Evolutionary conservation across 1,140 invertebrate genomes (phyloP), one percentile per base, ranked within the genome.

Genomic region (Nylanderia fulva): DNA sequence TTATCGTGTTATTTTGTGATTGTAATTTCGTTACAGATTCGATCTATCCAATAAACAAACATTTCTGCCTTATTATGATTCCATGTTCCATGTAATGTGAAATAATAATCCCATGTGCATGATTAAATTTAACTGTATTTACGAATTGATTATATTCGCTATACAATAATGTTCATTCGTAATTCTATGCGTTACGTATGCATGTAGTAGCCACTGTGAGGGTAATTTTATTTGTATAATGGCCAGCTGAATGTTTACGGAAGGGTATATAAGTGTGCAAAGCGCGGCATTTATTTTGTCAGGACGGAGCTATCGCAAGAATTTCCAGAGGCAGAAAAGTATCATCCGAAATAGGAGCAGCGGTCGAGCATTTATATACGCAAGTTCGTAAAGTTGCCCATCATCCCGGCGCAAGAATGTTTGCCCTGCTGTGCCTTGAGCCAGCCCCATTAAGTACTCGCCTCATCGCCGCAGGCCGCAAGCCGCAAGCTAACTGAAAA

Each of bases 401-500:
- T 82, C 77, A 71, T 82, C 66, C 54, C 77, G 5, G 36, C 33
- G 52, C 77, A 82, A 82, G 77, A 82, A 82, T 82, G 77, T 82
- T 82, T 82, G 77, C 77, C 66, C 39, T 42, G 77, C 64, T 82
- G 36, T 82, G 52, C 52, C 77, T 82, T 71, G 77, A 66, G 66
- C 52, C 77, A 82, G 77, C 77, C 45, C 64, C 77, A 82, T 82
- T 82, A 82, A 68, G 77, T 82, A 71, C 77, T 82, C 52, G 64
- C 77, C 36, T 82, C 77, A 82, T 82, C 77, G 77, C 77, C 77
- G 66, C 77, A 82, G 45, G 66, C 77, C 77, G 66, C 77, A 82
- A 82, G 77, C 77, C 77, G 66, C 77, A 82, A 64, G 77, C 77
- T 82, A 82, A 82, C 77, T 82, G 77, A 82, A 82, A 82, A 82